Base-by-base conservation (phyloP, 1,140 invertebrate genomes). In the Cardiocondyla obscurior region DNA sequence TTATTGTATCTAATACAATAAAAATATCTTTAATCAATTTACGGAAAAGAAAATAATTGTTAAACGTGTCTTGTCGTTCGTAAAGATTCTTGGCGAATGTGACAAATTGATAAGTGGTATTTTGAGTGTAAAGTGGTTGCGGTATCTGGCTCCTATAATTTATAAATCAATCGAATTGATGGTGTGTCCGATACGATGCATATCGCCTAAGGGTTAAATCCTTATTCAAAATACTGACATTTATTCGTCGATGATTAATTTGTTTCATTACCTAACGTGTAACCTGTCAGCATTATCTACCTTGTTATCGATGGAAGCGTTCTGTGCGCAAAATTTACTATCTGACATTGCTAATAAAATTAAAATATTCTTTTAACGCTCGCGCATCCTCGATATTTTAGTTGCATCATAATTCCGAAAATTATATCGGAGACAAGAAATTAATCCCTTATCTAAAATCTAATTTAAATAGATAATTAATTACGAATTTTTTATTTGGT, bases 181-280 rank as follows among this genome's bases (percentile, higher is more conserved):
- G 36, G 53, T 28, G 36, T 46, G 53, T 74, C 39, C 30, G 30
- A 70, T 70, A n/a, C 28, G 69, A 73, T 73, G 36, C 70, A 14
- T 58, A 74, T 74, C 70, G 33, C 25, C 33, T 53, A 30, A 42
- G 22, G 16, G 33, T n/a, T 44, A 55, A 22, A 1, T 8, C 12
- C 55, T 42, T 74, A 42, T 74, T 74, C 53, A 74, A 74, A 74
- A 74, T 58, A 74, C 22, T 58, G 70, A 58, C 70, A 7, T 44
- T 74, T 12, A 74, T 14, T 6, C 53, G 39, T 30, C 25, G 36
- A 74, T 74, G 53, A 74, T 58, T 74, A 74, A 74, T 74, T 74
- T 39, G 16, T 74, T 74, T 58, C 53, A 74, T 74, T 74, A 74
- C 5, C 53, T 25, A 25, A 30, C 36, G 58, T 74, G 53, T 74